These are phyloP conservation scores for chimpanzee (Pan troglodytes) DNA, from an alignment of 2,113 vertebrate genomes.

Conservation along the genomic window NHGRI_mPanTro3-v2.1_pri NC_072421.2:145908001-145908500, in stretches of 20 bases:
- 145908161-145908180: not conserved
- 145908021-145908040: constrained; percentile 45
- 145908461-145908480: not conserved
- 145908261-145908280: constrained; percentile 5
- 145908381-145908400: not conserved
- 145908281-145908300: not conserved
- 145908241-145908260: not conserved
- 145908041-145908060: constrained; percentile 62
- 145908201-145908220: constrained; percentile 31
- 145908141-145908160: not conserved
- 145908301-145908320: not conserved
- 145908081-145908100: constrained; percentile 59
- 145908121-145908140: constrained; percentile 36
- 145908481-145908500: not conserved
- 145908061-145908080: constrained; percentile 49
- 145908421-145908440: not conserved
- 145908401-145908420: not conserved
- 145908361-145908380: not conserved
- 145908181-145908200: constrained; percentile 43
- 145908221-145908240: not conserved
- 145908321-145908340: not conserved
- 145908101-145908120: constrained; percentile 26
- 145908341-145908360: not conserved
- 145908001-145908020: constrained; percentile 61
- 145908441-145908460: constrained; percentile 2